These are phyloP conservation scores for Pomatorhinus ruficollis DNA, from an alignment of 2,113 vertebrate species.

Conservation along the genomic window DNA sequence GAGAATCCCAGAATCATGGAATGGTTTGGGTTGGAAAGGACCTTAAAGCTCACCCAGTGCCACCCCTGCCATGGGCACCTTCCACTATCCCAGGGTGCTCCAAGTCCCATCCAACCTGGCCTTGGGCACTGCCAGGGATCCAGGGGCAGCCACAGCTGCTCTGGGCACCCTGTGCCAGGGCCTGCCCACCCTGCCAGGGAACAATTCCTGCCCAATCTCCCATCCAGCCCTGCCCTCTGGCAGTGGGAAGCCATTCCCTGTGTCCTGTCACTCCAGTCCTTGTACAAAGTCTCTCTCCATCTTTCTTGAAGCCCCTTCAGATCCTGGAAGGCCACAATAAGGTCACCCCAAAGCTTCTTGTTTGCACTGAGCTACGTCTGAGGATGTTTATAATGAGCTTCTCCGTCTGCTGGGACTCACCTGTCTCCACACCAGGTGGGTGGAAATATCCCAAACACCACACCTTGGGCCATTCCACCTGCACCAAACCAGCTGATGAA, in stretches of 20 bases:
- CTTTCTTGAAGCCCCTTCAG: neutral
- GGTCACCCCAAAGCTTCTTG: neutral
- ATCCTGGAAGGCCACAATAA: neutral
- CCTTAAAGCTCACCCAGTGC: rapidly evolving
- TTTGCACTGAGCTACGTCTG: neutral
- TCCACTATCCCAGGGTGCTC: rapidly evolving
- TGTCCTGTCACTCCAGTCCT: rapidly evolving
- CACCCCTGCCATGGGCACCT: neutral
- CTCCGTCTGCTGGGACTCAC: neutral
- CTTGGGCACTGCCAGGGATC: neutral
- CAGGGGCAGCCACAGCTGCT: neutral
- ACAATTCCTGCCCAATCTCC: neutral
- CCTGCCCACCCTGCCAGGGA: rapidly evolving
- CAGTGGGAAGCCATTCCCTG: neutral
- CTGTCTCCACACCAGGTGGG: neutral
- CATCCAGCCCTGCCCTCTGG: neutral
- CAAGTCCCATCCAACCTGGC: neutral
- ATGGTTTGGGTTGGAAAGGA: neutral
- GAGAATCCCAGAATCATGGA: neutral
- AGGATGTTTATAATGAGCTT: neutral
- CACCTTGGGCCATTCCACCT: neutral
- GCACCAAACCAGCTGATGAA: neutral
- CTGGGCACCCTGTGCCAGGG: neutral
- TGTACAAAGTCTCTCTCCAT: neutral
- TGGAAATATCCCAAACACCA: neutral